A percentile compares a stretch with the other conserved stretches of the same genome.
Evolutionary conservation across 2,113 vertebrate genomes (phyloP).

Genomic region (Nibea albiflora): DNA sequence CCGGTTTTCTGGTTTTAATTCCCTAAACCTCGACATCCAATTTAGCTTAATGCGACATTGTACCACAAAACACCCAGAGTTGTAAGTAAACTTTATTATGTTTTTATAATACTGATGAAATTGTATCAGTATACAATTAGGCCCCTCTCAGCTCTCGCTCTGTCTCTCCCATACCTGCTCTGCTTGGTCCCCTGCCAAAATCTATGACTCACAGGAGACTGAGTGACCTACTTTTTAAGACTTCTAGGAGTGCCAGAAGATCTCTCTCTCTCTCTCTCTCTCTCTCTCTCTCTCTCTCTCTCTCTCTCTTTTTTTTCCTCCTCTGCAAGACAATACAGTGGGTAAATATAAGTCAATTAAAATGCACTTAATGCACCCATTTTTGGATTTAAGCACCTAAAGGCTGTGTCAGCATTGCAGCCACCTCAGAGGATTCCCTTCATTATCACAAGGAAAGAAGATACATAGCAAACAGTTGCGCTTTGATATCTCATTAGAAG

Average conservation of each 20-base stretch:
- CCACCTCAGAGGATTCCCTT: conserved; percentile 68
- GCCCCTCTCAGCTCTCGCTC: conserved; percentile 49
- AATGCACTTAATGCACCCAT: conserved; percentile 73
- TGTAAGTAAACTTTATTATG: conserved; percentile 52
- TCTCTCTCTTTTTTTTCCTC: conserved; percentile 42
- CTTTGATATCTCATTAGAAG: conserved; percentile 72
- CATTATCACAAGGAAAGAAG: conserved; percentile 64
- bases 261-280: too few relatives aligned
- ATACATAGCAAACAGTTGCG: conserved; percentile 62
- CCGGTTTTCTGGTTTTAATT: conserved; percentile 45
- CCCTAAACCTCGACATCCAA: conserved; percentile 25
- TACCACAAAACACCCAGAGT: conserved; percentile 31
- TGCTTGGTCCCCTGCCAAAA: conserved; percentile 81
- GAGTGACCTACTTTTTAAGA: conserved; percentile 84
- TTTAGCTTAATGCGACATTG: conserved; percentile 36
- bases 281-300: too few relatives aligned
- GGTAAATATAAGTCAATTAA: conserved; percentile 81
- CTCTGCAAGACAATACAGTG: conserved; percentile 69
- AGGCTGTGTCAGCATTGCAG: conserved; percentile 75
- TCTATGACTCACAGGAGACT: conserved; percentile 85
- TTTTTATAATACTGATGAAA: conserved; percentile 56
- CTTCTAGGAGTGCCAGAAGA: conserved; percentile 81
- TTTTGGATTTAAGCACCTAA: conserved; percentile 72
- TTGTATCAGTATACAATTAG: conserved; percentile 58
- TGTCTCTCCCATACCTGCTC: conserved; percentile 78